Evolutionary conservation across 2,888 invertebrate genomes (phyloP), one percentile per base, ranked within the genome.

Genomic region (Hypolimnas misippus): DNA sequence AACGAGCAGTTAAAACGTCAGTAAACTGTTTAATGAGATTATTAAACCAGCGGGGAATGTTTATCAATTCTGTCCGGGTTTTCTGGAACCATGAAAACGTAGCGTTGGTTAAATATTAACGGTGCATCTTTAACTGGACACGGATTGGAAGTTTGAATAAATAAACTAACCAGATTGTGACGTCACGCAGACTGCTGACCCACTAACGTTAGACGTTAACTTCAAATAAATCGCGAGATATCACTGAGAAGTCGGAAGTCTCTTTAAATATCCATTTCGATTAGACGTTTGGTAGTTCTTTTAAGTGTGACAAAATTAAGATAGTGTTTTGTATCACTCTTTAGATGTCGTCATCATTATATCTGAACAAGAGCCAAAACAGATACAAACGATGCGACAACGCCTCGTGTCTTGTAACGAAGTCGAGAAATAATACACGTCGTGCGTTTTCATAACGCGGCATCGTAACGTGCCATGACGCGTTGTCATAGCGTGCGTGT

Each of bases 21-120:
- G 82, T 88, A 81, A 87, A 87, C 79, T 77, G 76, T 80, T 88
- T 87, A 87, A 89, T 85, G 84, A 82, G 78, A 82, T 79, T 82
- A 85, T 86, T 83, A 84, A 82, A 82, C 76, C 71, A 73, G 73
- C 69, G 70, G 70, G 68, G 74, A 72, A 70, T 70, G 71, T 70
- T 70, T 76, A 74, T 75, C 72, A 72, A 69, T 72, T 70, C 65
- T 61, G 40, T 29, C 54, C 62, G 58, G 61, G 51, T 61, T 60
- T 53, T 14, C 54, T 51, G 35, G 62, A 65, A 50, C 62, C 35
- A 52, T 57, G 49, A 56, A 50, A 61, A 56, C 59, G 57, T 54
- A 52, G 46, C 49, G 16, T 14, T 46, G 46, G 44, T 66, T 68
- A 64, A 65, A 67, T 67, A 63, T 71, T 69, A 57, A 66, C 49